phyloP scores from a whole-genome alignment of 2,888 invertebrate genomes.

The Agrotis exclamationis region DNA sequence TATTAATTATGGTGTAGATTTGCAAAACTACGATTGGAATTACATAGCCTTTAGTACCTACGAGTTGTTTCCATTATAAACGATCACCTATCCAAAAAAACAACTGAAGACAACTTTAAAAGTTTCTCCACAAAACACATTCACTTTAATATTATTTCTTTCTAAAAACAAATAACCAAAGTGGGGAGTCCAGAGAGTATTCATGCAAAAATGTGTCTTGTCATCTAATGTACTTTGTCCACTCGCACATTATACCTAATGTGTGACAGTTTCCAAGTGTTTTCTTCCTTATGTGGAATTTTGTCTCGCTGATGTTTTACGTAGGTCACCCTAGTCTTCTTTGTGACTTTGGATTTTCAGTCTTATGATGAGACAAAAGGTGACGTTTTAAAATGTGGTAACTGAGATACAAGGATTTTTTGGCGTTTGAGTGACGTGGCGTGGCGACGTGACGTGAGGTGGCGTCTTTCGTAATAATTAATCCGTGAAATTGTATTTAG shows the following conservation, averaged over 20 bases:
- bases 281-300: conserved; percentile 27
- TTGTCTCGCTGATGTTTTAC: conserved; percentile 24
- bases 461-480: too few relatives aligned
- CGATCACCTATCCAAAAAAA: not conserved
- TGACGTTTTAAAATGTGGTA: not conserved
- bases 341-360: conserved; percentile 11
- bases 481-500: too few relatives aligned
- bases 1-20: too few relatives aligned
- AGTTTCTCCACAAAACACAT: conserved; percentile 20
- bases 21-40: too few relatives aligned
- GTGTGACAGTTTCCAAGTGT: conserved; percentile 56
- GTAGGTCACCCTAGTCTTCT: conserved; percentile 7
- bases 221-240: conserved; percentile 76
- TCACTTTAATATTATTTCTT: conserved; percentile 51
- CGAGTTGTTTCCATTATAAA: not conserved
- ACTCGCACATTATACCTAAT: conserved; percentile 46
- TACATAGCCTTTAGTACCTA: not conserved
- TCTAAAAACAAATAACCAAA: conserved; percentile 51
- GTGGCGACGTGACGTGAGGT: too few relatives aligned
- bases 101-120: conserved; percentile 16
- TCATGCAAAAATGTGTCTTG: conserved; percentile 75
- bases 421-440: not conserved
- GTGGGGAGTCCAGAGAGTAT: conserved; percentile 54
- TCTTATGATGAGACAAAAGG: conserved; percentile 1
- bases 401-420: not conserved